Evolutionary conservation across 2,888 invertebrate species (phyloP).

Genomic region (Philaethria dido): DNA sequence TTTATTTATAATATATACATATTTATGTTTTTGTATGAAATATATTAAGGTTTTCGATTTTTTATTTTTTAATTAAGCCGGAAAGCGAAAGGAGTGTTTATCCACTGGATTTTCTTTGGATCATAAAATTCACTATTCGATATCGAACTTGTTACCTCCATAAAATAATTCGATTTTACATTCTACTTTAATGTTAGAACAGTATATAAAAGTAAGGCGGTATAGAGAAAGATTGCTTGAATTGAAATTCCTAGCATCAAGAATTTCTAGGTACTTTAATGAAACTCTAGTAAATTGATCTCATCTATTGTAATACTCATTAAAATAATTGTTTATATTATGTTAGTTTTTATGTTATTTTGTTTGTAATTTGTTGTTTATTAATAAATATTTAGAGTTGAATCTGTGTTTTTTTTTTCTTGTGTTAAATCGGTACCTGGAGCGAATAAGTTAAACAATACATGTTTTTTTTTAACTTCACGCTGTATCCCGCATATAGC

Average conservation of each 20-base stretch:
- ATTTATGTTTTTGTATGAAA: no score
- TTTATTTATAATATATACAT: no score
- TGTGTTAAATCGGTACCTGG: no score
- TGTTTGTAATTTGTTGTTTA: not conserved
- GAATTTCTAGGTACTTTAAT: slow-evolving; percentile 41
- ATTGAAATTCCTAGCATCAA: slow-evolving; percentile 41
- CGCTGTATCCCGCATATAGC: no score
- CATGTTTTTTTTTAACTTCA: no score
- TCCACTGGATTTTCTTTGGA: no score
- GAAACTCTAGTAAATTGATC: slow-evolving; percentile 40
- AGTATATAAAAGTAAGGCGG: slow-evolving; percentile 34
- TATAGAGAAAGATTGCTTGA: slow-evolving; percentile 41
- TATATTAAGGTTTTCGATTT: no score
- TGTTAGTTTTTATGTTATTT: slow-evolving; percentile 5
- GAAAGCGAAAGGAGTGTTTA: no score
- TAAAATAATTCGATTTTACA: not conserved
- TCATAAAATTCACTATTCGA: no score
- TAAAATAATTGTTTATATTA: slow-evolving; percentile 32
- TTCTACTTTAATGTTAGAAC: not conserved
- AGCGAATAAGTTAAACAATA: no score
- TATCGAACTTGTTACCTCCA: not conserved
- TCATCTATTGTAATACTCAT: slow-evolving; percentile 41
- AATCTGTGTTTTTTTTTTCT: not conserved
- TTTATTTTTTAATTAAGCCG: no score
- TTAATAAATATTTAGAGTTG: slow-evolving; percentile 16